Percentiles rank a stretch among this genome's conserved stretches.
These are phyloP conservation scores for Falcaria lacertinaria DNA, from an alignment of 2,888 invertebrate species.

Conservation along the genomic window DNA sequence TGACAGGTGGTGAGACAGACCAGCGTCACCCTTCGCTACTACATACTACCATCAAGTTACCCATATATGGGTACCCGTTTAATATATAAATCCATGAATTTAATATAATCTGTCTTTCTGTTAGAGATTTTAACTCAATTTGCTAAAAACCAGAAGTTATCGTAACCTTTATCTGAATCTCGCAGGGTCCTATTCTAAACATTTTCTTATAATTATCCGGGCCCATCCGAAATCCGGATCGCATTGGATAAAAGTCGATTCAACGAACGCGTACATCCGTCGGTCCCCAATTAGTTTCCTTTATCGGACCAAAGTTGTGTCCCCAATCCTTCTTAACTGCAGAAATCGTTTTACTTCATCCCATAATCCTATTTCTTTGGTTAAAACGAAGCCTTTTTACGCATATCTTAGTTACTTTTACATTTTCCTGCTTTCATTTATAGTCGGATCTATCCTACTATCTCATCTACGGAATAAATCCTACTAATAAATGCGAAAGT, in stretches of 20 bases:
- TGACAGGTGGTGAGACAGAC: too few relatives aligned
- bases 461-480: too few relatives aligned
- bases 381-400: neutral
- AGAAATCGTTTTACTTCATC: neutral
- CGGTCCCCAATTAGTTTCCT: constrained; percentile 18
- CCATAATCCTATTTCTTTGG: neutral
- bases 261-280: constrained; percentile 6
- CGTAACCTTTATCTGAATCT: neutral
- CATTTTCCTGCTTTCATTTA: too few relatives aligned
- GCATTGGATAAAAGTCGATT: neutral
- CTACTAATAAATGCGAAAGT: too few relatives aligned
- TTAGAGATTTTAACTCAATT: neutral
- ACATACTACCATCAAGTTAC: too few relatives aligned
- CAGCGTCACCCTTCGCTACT: too few relatives aligned
- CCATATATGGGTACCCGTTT: too few relatives aligned
- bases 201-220: neutral
- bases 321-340: constrained; percentile 1
- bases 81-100: too few relatives aligned
- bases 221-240: neutral
- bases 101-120: too few relatives aligned
- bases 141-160: neutral
- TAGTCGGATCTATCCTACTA: too few relatives aligned
- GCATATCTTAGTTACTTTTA: neutral
- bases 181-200: neutral
- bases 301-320: neutral